Conservation (phyloP, 2,797 vertebrate species). For the Sphenodon punctatus region DNA sequence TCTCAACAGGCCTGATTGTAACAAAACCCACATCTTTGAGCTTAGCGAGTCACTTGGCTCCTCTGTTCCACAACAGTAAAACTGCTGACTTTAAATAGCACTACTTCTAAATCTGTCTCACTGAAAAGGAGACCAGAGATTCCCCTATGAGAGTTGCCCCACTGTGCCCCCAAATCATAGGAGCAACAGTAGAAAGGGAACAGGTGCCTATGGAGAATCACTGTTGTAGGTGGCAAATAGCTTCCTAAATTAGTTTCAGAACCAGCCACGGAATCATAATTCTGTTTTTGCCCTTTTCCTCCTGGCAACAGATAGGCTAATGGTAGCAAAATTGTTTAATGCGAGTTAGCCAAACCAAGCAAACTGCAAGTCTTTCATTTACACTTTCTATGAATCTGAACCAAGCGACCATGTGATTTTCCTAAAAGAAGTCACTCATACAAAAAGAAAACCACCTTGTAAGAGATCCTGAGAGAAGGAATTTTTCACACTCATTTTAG, state of each 20-base stretch:
- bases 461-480: not conserved
- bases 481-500: not conserved
- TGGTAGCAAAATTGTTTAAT: not conserved
- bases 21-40: too few species aligned
- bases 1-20: too few species aligned
- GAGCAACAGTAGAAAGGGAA: fast-evolving
- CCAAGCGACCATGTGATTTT: too few species aligned
- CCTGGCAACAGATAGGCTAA: fast-evolving
- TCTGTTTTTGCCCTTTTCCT: fast-evolving
- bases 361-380: fast-evolving
- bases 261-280: fast-evolving
- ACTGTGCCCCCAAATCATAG: not conserved
- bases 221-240: too few species aligned
- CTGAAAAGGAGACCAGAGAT: too few species aligned
- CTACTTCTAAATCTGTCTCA: too few species aligned
- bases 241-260: not conserved
- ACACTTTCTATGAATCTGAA: too few species aligned
- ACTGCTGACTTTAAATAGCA: too few species aligned
- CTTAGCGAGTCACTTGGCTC: too few species aligned
- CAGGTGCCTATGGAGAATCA: too few species aligned
- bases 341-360: not conserved
- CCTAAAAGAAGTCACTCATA: too few species aligned
- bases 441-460: not conserved
- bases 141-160: not conserved
- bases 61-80: too few species aligned